Conservation (phyloP, 2,797 vertebrate species). For the Pampus argenteus region DNA sequence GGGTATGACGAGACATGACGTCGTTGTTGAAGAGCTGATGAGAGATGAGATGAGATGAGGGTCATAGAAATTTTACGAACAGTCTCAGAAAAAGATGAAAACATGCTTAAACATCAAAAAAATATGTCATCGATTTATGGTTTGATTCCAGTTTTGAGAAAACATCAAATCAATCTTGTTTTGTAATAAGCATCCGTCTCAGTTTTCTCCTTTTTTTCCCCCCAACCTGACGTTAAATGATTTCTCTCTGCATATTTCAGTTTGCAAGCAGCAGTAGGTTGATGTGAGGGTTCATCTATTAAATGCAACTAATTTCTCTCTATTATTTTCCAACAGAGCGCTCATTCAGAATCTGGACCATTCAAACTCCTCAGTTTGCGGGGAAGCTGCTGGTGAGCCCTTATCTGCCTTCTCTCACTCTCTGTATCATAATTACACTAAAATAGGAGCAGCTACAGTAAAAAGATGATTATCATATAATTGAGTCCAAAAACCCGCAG, state of each 20-base stretch:
- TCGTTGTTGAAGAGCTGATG: conserved; percentile 25
- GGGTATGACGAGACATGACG: conserved; percentile 67
- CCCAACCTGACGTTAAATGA: conserved; percentile 8
- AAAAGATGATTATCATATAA: conserved; percentile 80
- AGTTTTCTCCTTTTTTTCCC: neutral
- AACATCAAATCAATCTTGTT: conserved; percentile 32
- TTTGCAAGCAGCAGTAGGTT: conserved; percentile 24
- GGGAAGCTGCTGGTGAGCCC: conserved; percentile 81
- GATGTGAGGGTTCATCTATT: conserved; percentile 30
- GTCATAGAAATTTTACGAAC: neutral
- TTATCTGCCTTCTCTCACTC: conserved; percentile 59
- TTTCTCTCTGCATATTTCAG: conserved; percentile 47
- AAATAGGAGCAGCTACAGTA: conserved; percentile 49
- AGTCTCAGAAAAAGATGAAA: too few species aligned
- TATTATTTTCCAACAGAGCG: conserved; percentile 68
- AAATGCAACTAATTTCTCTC: conserved; percentile 43
- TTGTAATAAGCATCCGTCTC: conserved; percentile 4
- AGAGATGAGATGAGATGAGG: neutral
- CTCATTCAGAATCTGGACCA: conserved; percentile 86
- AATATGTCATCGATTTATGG: too few species aligned
- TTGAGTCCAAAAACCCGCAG: conserved; percentile 62
- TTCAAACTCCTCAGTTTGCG: conserved; percentile 84
- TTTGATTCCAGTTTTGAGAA: conserved; percentile 15
- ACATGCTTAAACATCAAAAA: neutral
- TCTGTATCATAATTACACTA: conserved; percentile 66